phyloP scores from a whole-genome alignment of 1,140 invertebrate genomes.

The Trichoplusia ni region DNA sequence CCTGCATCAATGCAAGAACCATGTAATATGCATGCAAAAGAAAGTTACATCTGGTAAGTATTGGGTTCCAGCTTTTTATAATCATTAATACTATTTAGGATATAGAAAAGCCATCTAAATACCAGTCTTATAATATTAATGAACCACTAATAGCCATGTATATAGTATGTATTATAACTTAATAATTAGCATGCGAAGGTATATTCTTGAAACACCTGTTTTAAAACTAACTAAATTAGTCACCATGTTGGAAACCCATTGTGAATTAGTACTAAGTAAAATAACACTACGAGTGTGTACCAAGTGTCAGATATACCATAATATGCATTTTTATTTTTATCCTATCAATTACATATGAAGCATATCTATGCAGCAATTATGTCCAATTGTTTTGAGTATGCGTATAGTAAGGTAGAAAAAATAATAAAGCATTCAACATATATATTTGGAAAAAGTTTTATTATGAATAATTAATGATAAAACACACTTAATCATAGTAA shows the following conservation, averaged over 20 bases:
- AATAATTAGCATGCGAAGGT: background rate
- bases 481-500: constrained; percentile 65
- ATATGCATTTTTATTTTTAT: background rate
- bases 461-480: constrained; percentile 64
- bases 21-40: too few species aligned
- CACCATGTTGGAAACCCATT: constrained; percentile 4
- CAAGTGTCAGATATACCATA: background rate
- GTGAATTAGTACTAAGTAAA: background rate
- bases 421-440: constrained; percentile 62
- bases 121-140: too few species aligned
- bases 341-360: constrained; percentile 1
- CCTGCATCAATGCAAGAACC: too few species aligned
- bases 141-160: constrained; percentile 3
- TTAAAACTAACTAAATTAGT: background rate
- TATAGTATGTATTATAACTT: too few species aligned
- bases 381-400: background rate
- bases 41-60: too few species aligned
- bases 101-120: too few species aligned
- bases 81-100: too few species aligned
- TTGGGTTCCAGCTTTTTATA: too few species aligned
- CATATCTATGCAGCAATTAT: background rate
- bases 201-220: background rate
- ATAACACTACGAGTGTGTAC: background rate
- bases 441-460: constrained; percentile 71
- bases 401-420: constrained; percentile 39